Evolutionary conservation across 2,113 vertebrate genomes (phyloP), one percentile per base, ranked within the genome.

Genomic region (Coregonus clupeaformis): DNA sequence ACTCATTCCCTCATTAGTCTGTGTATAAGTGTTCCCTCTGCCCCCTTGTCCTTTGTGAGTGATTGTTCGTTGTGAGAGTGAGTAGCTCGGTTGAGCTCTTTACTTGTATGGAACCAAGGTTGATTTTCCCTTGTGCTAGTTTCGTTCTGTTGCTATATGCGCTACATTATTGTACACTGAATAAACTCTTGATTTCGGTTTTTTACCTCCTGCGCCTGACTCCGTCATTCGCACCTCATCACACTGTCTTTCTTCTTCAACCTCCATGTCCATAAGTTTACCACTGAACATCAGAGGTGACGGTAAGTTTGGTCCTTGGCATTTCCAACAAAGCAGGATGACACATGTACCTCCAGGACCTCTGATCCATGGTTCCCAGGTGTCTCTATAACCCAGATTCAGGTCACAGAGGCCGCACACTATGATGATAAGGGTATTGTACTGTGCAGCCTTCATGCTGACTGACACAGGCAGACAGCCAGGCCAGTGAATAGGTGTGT

Each of bases 401-500:
- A 66, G 27, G 29, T 32, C 27, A 32, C 16, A 32, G 27, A 66
- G 29, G 30, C 20, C 18, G 3, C 65, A 65, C 6, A 7, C 14
- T 14, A n/a, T 32, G 30, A 36, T 36, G 65, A 67, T 20, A 42
- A 67, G 30, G 30, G 6, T 16, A 65, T 30, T 67, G 16, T 36
- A 32, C 18, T 36, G 65, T 60, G 29, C 65, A 67, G 30, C 5
- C 20, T 60, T n/a, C 57, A 60, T 60, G 29, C 18, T 67, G 65
- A 20, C 18, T n/a, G 25, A 27, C 24, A 22, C 7, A 62, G 2
- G 59, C 59, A 62, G 22, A 62, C n/a, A 24, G 59, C 24, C 59
- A 62, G 59, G 59, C 24, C n/a, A 22, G 59, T 62, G 57, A n/a
- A 22, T 59, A 22, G 5, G 63, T 65, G 63, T 65, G 63, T 65